phyloP scores from a whole-genome alignment of 1,140 invertebrate genomes.

The Dreissena polymorpha region DNA sequence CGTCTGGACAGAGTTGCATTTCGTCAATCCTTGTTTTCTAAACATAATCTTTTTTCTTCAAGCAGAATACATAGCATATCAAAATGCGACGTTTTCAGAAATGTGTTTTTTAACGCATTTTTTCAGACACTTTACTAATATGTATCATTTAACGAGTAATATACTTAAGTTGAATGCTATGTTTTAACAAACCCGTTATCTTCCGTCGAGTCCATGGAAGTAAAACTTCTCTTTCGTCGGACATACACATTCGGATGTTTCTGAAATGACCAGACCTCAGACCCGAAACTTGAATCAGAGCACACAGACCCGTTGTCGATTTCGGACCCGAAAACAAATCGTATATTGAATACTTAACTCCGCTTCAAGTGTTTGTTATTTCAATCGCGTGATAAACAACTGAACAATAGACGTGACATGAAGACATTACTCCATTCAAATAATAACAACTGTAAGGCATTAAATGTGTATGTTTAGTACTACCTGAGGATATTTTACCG shows the following conservation, averaged over 20 bases:
- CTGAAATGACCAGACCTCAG: neutral
- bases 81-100: neutral
- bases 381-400: neutral
- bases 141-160: neutral
- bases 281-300: slow-evolving; percentile 31
- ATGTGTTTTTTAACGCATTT: neutral
- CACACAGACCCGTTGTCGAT: slow-evolving; percentile 17
- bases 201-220: neutral
- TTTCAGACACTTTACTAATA: neutral
- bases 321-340: slow-evolving; percentile 4
- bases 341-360: neutral
- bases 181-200: slow-evolving; percentile 3
- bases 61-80: neutral
- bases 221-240: neutral
- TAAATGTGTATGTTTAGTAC: neutral
- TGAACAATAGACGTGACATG: neutral
- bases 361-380: neutral
- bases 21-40: neutral
- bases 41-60: neutral
- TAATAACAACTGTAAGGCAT: neutral
- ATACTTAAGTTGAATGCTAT: neutral
- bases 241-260: slow-evolving; percentile 5
- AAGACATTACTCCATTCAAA: neutral
- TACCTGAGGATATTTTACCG: slow-evolving; percentile 67
- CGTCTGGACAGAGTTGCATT: neutral